A percentile compares a stretch with the other conserved stretches of the same genome.
phyloP scores from a whole-genome alignment of 1,140 invertebrate species.

The Chironomus tepperi region DNA sequence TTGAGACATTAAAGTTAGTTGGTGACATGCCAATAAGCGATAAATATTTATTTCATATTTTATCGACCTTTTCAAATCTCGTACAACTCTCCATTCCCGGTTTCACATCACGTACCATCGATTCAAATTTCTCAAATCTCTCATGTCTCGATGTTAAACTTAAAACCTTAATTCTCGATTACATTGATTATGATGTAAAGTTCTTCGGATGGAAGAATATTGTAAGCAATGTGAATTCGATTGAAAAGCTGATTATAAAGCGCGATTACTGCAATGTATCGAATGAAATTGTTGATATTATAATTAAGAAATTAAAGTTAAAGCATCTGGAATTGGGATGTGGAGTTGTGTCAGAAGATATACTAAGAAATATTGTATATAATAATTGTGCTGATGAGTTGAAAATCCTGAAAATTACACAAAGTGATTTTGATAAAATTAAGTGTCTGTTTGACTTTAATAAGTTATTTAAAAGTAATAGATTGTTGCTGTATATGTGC shows the following conservation, averaged over 20 bases:
- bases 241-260: slow-evolving; percentile 3
- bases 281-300: neutral
- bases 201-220: slow-evolving; percentile 21
- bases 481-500: neutral
- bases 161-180: neutral
- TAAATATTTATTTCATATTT: slow-evolving; percentile 25
- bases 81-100: neutral
- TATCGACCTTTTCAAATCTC: neutral
- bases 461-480: neutral
- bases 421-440: neutral
- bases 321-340: neutral
- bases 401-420: neutral
- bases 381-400: neutral
- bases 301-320: neutral
- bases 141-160: neutral
- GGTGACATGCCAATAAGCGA: slow-evolving; percentile 18
- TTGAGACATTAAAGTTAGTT: neutral
- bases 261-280: neutral
- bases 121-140: neutral
- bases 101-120: neutral
- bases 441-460: neutral
- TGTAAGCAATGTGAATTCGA: neutral
- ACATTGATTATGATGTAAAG: slow-evolving; percentile 18
- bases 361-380: neutral
- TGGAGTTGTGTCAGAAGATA: neutral